Conservation (phyloP, 2,888 invertebrate species). For the Eupithecia subfuscata region DNA sequence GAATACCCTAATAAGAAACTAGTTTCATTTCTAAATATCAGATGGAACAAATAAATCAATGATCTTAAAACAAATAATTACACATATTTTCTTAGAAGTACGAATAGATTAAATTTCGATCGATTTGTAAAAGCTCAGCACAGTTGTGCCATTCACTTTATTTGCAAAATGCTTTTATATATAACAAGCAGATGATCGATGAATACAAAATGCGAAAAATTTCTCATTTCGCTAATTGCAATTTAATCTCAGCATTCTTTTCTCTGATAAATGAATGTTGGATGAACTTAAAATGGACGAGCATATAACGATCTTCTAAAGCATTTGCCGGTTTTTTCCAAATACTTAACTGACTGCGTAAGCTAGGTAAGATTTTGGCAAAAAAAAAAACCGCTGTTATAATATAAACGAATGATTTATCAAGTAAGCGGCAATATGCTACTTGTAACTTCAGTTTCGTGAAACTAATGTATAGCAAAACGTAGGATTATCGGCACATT, state of each 20-base stretch:
- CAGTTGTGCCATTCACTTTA: neutral
- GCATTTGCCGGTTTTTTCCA: neutral
- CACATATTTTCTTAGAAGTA: too few relatives aligned
- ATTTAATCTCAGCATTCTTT: conserved; percentile 24
- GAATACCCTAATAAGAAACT: too few relatives aligned
- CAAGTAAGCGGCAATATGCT: too few relatives aligned
- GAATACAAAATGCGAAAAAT: conserved; percentile 7
- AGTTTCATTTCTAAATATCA: too few relatives aligned
- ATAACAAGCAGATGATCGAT: conserved; percentile 10
- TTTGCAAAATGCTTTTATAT: neutral
- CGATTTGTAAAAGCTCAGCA: neutral
- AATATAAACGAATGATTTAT: too few relatives aligned
- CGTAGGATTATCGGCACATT: neutral
- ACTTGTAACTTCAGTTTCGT: too few relatives aligned
- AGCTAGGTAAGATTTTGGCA: neutral
- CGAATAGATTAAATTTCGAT: too few relatives aligned
- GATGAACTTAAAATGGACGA: conserved; percentile 15
- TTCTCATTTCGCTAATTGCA: conserved; percentile 23
- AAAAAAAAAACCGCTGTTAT: too few relatives aligned
- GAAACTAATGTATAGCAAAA: neutral
- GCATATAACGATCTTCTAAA: neutral
- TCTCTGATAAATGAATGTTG: conserved; percentile 21
- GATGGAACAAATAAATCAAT: too few relatives aligned
- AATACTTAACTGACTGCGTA: neutral
- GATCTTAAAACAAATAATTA: too few relatives aligned